Evolutionary conservation across 2,888 invertebrate species (phyloP).

Genomic region (Heliconius aoede): DNA sequence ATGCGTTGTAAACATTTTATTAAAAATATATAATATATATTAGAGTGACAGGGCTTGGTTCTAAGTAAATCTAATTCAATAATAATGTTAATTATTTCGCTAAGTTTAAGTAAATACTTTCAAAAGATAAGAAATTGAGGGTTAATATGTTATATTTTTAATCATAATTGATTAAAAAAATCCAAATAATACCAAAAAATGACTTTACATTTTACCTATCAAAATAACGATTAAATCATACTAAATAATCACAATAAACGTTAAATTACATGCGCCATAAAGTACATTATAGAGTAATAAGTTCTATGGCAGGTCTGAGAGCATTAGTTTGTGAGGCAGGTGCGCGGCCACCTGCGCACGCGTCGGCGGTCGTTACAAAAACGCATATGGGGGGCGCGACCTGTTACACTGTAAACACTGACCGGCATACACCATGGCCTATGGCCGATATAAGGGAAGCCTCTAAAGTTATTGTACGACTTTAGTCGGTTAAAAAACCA

Average conservation of each 20-base stretch:
- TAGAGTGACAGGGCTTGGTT: background rate
- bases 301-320: constrained; percentile 45
- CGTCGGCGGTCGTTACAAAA: constrained; percentile 75
- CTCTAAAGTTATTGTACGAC: constrained; percentile 63
- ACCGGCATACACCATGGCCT: constrained; percentile 46
- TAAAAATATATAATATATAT: constrained; percentile 41
- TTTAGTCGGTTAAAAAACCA: constrained; percentile 33
- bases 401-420: constrained; percentile 51
- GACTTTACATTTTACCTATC: constrained; percentile 12
- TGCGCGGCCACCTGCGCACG: constrained; percentile 81
- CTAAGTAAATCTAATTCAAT: background rate
- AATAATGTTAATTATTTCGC: background rate
- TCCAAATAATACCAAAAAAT: background rate
- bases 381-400: constrained; percentile 63
- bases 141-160: no score
- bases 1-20: constrained; percentile 12
- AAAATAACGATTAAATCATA: background rate
- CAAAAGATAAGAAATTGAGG: background rate
- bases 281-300: constrained; percentile 58
- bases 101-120: background rate
- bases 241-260: background rate
- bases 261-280: constrained; percentile 21
- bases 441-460: constrained; percentile 66
- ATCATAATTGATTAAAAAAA: background rate
- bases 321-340: constrained; percentile 71